A percentile compares a stretch with the other conserved stretches of the same genome.
phyloP scores from a whole-genome alignment of 2,888 invertebrate genomes.

The Biston betularia region DNA sequence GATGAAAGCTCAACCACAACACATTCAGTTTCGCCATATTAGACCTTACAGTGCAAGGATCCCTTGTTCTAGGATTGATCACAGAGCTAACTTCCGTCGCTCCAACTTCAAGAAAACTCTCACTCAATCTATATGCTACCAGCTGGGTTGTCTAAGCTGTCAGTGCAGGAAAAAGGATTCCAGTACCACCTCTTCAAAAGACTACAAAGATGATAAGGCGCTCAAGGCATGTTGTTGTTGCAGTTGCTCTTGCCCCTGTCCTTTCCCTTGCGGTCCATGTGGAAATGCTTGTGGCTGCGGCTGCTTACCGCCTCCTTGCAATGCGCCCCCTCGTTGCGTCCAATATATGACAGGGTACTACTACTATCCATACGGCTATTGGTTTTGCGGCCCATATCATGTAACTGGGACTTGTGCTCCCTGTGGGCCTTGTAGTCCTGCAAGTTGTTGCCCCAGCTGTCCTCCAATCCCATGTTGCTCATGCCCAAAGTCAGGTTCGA shows the following conservation, averaged over 20 bases:
- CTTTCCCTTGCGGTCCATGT: slow-evolving; percentile 46
- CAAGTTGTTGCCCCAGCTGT: slow-evolving; percentile 4
- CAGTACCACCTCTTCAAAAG: neutral
- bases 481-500: neutral
- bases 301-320: slow-evolving; percentile 70
- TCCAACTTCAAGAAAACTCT: neutral
- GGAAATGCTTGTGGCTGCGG: slow-evolving; percentile 40
- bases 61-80: neutral
- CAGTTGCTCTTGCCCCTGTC: neutral
- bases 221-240: neutral
- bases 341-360: slow-evolving; percentile 76
- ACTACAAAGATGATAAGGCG: neutral
- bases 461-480: slow-evolving; percentile 3
- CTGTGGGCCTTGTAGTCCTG: slow-evolving; percentile 43
- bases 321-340: slow-evolving; percentile 63
- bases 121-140: neutral
- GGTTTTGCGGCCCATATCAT: slow-evolving; percentile 78
- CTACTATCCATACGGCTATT: slow-evolving; percentile 75
- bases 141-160: slow-evolving; percentile 37
- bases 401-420: slow-evolving; percentile 62
- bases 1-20: slow-evolving; percentile 18
- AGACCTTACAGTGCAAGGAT: neutral
- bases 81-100: neutral
- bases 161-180: neutral
- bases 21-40: neutral